These are phyloP conservation scores for Tapera naevia DNA, from an alignment of 2,797 vertebrate species.

Conservation along the genomic window DNA sequence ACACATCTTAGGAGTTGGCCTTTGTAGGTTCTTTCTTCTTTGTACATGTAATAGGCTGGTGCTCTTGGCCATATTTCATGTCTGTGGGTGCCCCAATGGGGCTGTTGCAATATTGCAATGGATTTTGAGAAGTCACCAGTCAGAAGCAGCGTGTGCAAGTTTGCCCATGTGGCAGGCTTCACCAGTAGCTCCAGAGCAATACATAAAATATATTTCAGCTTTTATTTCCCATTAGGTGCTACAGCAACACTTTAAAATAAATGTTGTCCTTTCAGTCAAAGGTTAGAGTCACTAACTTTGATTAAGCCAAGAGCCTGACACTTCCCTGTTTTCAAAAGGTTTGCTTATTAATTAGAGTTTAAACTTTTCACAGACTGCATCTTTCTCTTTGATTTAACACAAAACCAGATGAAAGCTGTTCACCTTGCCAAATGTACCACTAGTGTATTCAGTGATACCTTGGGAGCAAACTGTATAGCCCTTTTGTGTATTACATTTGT, in stretches of 20 bases:
- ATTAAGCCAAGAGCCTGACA: background rate
- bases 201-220: background rate
- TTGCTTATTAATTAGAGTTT: background rate
- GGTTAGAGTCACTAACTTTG: background rate
- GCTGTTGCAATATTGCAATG: background rate
- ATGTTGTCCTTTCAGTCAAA: background rate
- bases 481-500: background rate
- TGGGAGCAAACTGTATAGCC: background rate
- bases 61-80: background rate
- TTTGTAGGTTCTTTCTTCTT: background rate
- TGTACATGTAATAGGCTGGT: accelerated
- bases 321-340: background rate
- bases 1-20: background rate
- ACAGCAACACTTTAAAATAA: background rate
- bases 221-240: background rate
- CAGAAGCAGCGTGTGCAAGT: accelerated
- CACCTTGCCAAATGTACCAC: background rate
- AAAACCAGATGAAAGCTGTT: background rate
- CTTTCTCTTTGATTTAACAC: background rate
- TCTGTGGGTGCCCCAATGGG: accelerated
- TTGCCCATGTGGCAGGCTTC: background rate
- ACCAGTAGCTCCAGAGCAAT: background rate
- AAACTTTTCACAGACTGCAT: background rate
- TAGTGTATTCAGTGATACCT: background rate
- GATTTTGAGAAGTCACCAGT: background rate